phyloP scores from a whole-genome alignment of 2,113 vertebrate genomes.

The Octodon degus region DNA sequence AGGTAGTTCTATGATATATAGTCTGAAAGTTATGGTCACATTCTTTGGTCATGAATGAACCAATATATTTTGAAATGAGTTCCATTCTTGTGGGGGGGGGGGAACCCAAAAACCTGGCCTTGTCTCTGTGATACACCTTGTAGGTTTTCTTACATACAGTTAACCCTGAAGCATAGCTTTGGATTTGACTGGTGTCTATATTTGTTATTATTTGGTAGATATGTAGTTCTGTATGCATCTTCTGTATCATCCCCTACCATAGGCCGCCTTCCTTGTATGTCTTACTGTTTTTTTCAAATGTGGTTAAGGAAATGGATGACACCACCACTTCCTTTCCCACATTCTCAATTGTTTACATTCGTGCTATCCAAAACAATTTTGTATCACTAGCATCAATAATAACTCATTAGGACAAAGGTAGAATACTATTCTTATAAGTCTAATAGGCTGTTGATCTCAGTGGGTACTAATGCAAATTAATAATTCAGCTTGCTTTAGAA shows the following conservation, averaged over 20 bases:
- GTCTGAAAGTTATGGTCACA: neutral
- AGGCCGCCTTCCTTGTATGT: neutral
- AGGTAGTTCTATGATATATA: neutral
- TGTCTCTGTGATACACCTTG: neutral
- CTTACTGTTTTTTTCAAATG: neutral
- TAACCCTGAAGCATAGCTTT: neutral
- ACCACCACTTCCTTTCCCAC: neutral
- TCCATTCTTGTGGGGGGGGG: neutral
- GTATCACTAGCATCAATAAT: neutral
- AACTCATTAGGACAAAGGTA: neutral
- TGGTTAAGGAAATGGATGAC: neutral
- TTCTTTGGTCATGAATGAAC: neutral
- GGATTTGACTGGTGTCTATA: neutral
- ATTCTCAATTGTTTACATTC: neutral
- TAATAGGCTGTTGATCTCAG: neutral
- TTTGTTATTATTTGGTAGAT: neutral
- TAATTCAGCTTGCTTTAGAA: conserved; percentile 19
- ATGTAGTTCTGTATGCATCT: conserved; percentile 4
- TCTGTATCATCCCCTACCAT: neutral
- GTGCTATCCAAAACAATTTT: conserved; percentile 1
- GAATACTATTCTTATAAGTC: neutral
- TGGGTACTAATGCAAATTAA: neutral
- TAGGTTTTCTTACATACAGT: neutral
- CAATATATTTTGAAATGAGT: conserved; percentile 50
- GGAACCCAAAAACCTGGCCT: neutral